Evolutionary conservation across 2,888 invertebrate species (phyloP), one percentile per base, ranked within the genome.

Genomic region (Eristalis intricaria): DNA sequence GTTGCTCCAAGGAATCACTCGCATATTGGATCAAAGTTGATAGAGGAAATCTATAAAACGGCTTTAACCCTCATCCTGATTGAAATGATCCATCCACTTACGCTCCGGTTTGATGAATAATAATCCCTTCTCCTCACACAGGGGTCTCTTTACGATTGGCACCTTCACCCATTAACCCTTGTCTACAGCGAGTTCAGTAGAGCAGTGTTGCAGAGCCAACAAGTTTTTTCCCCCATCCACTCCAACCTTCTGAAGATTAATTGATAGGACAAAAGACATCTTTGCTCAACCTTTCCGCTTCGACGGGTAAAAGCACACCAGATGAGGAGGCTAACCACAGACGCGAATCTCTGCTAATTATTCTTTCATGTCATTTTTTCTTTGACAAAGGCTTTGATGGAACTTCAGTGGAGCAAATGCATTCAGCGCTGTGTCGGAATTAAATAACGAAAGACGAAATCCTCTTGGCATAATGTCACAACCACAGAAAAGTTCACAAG

Each of bases 391-490:
- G n/a, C 50, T 50, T 50, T 50, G 19, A 19, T 8, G 50, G 50
- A 50, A 1, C 19, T 64, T 40, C 13, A 32, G 43, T 32, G 0
- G 11, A 56, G 61, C 43, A 22, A 58, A 22, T 58, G 60, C 60
- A 60, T 60, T 50, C 23, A 26, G 60, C 56, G 23, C n/a, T 19
- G 50, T 50, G 50, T 19, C 8, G 40, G 58, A 38, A 58, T 68
- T 38, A 63, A 70, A 81, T 58, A 56, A 69, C 19, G n/a, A 50
- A 50, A 50, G 50, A 4, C 26, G 26, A 69, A 66, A 40, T 35
- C 64, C 60, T 64, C 81, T 75, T 75, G 81, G 65, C 74, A 80
- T 63, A 80, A 68, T 80, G 80, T 80, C 74, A 26, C 75, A 32
- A 11, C 26, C 7, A 26, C 15, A 64, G 38, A 43, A 35, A 4